Evolutionary conservation across 1,140 invertebrate genomes (phyloP).

Genomic region (Drosophila yakuba): DNA sequence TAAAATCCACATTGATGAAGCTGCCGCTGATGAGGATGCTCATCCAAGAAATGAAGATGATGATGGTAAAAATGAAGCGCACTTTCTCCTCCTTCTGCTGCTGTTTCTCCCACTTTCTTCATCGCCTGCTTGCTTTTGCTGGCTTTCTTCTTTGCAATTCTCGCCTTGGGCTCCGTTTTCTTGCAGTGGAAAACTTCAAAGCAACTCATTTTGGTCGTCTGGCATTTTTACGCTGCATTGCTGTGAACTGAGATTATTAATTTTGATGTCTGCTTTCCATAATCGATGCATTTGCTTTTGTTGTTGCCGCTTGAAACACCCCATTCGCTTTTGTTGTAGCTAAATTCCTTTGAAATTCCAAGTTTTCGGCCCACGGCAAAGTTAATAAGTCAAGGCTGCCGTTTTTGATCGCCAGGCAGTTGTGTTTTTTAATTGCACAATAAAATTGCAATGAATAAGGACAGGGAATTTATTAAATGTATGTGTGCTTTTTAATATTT

Average conservation of each 20-base stretch:
- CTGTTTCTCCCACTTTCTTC: constrained; percentile 8
- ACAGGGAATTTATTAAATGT: too few species aligned
- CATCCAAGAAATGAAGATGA: constrained; percentile 20
- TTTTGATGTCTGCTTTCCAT: constrained; percentile 75
- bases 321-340: background rate
- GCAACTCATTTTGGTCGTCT: constrained; percentile 49
- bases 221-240: constrained; percentile 68
- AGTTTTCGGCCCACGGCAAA: constrained; percentile 46
- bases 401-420: constrained; percentile 42
- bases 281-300: constrained; percentile 65
- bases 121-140: constrained; percentile 1
- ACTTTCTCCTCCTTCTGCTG: constrained; percentile 21
- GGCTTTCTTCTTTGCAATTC: constrained; percentile 6
- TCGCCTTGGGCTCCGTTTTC: constrained; percentile 33
- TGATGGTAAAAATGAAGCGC: constrained; percentile 39
- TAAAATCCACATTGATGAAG: constrained; percentile 63
- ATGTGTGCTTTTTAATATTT: too few species aligned
- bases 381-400: constrained; percentile 67
- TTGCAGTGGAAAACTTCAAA: constrained; percentile 71
- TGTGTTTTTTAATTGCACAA: constrained; percentile 21
- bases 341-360: constrained; percentile 59
- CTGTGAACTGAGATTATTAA: constrained; percentile 68
- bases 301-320: constrained; percentile 17
- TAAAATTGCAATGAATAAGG: background rate
- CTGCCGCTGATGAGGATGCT: constrained; percentile 33